A percentile compares a stretch with the other conserved stretches of the same genome.
Conservation (phyloP, 1,140 invertebrate genomes). For the Dreissena rostriformis region DNA sequence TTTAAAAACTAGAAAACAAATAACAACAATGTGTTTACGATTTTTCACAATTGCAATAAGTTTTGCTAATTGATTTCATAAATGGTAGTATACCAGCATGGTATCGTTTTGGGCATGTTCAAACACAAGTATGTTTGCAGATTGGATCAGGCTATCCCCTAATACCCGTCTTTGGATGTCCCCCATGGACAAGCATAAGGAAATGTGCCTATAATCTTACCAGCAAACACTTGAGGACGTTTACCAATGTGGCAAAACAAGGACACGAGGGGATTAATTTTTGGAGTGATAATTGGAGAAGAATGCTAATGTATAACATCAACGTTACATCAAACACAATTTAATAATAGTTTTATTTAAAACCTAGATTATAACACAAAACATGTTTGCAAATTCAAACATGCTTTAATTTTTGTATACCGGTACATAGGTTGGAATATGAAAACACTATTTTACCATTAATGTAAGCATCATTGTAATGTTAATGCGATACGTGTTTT, state of each 20-base stretch:
- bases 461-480: too few species aligned
- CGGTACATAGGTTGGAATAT: too few species aligned
- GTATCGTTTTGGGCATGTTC: conserved; percentile 8
- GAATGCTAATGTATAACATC: too few species aligned
- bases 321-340: too few species aligned
- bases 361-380: too few species aligned
- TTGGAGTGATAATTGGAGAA: too few species aligned
- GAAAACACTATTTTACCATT: too few species aligned
- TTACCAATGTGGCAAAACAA: background rate
- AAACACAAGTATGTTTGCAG: conserved; percentile 24
- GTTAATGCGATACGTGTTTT: too few species aligned
- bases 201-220: conserved; percentile 27
- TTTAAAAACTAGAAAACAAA: background rate
- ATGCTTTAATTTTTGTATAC: too few species aligned
- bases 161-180: background rate
- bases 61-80: conserved; percentile 15
- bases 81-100: conserved; percentile 1
- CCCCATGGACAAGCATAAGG: background rate
- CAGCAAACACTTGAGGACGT: conserved; percentile 22
- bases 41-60: conserved; percentile 40
- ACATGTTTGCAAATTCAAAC: too few species aligned
- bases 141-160: conserved; percentile 11
- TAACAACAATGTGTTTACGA: background rate
- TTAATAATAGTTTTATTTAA: too few species aligned
- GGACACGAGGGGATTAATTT: too few species aligned